Evolutionary conservation across 1,140 invertebrate species (phyloP), one percentile per base, ranked within the genome.

Genomic region (Chrysomallon squamiferum): DNA sequence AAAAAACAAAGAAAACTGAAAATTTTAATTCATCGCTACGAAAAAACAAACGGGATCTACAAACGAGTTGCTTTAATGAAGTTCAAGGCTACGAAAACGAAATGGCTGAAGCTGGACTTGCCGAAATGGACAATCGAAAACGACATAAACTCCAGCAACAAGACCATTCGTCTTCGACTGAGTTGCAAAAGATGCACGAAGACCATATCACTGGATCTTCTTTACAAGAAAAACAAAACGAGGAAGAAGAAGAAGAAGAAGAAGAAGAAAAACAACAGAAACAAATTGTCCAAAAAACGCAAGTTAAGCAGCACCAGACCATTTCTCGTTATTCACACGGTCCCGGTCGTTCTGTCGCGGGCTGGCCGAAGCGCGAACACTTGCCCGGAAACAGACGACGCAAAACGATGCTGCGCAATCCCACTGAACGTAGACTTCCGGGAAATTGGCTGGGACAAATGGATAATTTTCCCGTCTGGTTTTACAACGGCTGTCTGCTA

Each of bases 381-480:
- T 15, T 38, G 35, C 15, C 35, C 35, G 15, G 35, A 38, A 15
- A 38, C 35, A 38, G 35, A 5, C 35, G 15, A 38, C 15, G 15
- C 35, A 15, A 18, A 29, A 15, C 27, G 33, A 13, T 59, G 57
- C 15, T 59, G 57, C 35, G 33, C 57, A 5, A 59, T 18, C 20
- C 30, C 18, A 35, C 22, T 41, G 57, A 30, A 59, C 57, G 57
- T 59, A 11, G 57, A 59, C 32, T 59, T 59, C 20, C 57, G 57
- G n/a, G 57, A 59, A 18, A 59, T 59, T 29, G 35, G 35, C 4
- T 59, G 57, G 57, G 57, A 59, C 20, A 59, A 59, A 18, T 59
- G 57, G 57, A 41, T 59, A 15, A 7, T 59, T 18, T 33, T 22
- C 25, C 57, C 57, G 2, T 18, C 30, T 20, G 57, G 57, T 6